Evolutionary conservation across 2,113 vertebrate genomes (phyloP).

Genomic region (rabbit (Oryctolagus cuniculus)): DNA sequence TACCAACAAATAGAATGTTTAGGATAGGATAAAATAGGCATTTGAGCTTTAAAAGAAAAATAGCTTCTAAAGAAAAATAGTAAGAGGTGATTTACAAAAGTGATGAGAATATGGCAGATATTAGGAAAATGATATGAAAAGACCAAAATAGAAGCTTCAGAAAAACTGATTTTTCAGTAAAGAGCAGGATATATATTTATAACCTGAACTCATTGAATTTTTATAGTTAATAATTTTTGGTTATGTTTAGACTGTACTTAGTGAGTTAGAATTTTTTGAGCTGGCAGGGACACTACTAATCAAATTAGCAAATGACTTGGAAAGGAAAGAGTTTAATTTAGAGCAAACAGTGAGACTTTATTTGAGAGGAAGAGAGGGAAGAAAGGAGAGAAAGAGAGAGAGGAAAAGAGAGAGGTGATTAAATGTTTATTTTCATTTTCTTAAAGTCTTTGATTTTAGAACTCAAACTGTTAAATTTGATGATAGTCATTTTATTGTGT

Average conservation of each 20-base stretch:
- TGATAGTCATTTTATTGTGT: conserved; percentile 3
- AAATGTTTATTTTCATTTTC: conserved; percentile 44
- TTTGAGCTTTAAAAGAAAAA: conserved; percentile 17
- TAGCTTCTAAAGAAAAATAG: conserved; percentile 17
- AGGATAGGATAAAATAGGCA: background rate
- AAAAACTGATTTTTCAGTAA: conserved; percentile 49
- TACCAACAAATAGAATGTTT: background rate
- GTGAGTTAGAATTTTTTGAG: conserved; percentile 43
- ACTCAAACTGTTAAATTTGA: conserved; percentile 39
- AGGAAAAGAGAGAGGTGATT: background rate
- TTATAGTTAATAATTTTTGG: conserved; percentile 57
- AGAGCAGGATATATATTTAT: conserved; percentile 25
- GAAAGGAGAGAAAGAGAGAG: background rate
- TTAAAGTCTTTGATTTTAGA: background rate
- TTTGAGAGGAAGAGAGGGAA: background rate
- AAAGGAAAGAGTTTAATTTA: conserved; percentile 47
- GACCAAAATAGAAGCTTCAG: conserved; percentile 22
- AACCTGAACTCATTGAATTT: conserved; percentile 11
- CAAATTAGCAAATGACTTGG: conserved; percentile 36
- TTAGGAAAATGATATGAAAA: conserved; percentile 40
- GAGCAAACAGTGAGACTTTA: background rate
- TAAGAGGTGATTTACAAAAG: conserved; percentile 22
- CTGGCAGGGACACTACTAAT: background rate
- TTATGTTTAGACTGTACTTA: conserved; percentile 54
- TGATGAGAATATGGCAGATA: background rate